phyloP scores from a whole-genome alignment of 2,888 invertebrate species.

The Drosophila testacea region DNA sequence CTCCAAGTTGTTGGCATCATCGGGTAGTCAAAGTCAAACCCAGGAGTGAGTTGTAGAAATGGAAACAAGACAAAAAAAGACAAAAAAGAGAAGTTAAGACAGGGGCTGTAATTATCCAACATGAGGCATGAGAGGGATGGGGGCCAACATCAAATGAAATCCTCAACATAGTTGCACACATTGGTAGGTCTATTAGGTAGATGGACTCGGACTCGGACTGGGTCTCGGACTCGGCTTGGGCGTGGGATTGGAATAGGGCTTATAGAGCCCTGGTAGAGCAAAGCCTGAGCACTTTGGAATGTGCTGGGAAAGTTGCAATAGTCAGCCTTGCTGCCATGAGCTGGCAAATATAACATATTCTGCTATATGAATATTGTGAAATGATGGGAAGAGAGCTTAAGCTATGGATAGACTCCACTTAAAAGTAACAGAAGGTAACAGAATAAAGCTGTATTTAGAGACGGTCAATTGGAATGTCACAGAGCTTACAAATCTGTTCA shows the following conservation, averaged over 20 bases:
- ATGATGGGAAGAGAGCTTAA: conserved; percentile 33
- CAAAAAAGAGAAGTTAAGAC: conserved; percentile 31
- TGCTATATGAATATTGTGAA: conserved; percentile 17
- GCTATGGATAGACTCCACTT: conserved; percentile 28
- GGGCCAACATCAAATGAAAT: conserved; percentile 35
- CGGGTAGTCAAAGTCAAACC: conserved; percentile 44
- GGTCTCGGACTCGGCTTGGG: background rate
- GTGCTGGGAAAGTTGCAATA: conserved; percentile 48
- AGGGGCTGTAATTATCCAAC: conserved; percentile 62
- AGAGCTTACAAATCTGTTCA: conserved; percentile 3
- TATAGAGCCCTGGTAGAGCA: no score
- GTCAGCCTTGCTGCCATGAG: conserved; percentile 42
- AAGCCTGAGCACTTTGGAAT: conserved; percentile 26
- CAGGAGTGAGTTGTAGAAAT: conserved; percentile 52
- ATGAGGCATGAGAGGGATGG: conserved; percentile 8
- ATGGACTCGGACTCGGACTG: conserved; percentile 15
- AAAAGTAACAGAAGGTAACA: conserved; percentile 19
- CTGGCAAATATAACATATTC: conserved; percentile 39
- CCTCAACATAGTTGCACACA: conserved; percentile 52
- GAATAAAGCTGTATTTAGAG: background rate
- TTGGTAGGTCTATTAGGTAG: conserved; percentile 56
- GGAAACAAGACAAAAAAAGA: conserved; percentile 13
- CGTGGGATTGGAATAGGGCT: background rate
- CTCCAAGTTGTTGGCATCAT: conserved; percentile 45
- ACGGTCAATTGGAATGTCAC: conserved; percentile 2